phyloP scores from a whole-genome alignment of 2,113 vertebrate species.

The Microtus pennsylvanicus region DNA sequence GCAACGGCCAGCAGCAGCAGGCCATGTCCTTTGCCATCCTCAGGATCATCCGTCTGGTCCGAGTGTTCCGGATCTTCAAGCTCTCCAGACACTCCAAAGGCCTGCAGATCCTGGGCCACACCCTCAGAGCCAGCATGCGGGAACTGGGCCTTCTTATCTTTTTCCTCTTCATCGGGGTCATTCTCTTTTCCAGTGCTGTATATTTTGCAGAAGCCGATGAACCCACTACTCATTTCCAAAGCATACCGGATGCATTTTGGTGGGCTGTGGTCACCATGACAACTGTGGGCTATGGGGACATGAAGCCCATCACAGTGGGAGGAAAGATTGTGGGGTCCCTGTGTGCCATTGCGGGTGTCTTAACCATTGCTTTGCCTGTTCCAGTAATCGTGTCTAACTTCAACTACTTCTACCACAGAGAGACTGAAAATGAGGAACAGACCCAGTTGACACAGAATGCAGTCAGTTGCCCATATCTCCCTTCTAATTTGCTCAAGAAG shows the following conservation, averaged over 20 bases:
- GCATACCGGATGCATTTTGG: slow-evolving; percentile 99
- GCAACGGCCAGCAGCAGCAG: slow-evolving; percentile 93
- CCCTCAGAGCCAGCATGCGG: slow-evolving; percentile 97
- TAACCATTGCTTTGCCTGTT: slow-evolving; percentile 99
- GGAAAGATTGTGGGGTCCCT: slow-evolving; percentile 99
- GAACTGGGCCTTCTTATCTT: slow-evolving; percentile 98
- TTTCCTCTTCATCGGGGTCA: slow-evolving; percentile 98
- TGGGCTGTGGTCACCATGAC: slow-evolving; percentile 99
- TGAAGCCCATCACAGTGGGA: slow-evolving; percentile 99
- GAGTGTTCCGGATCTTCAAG: slow-evolving; percentile 99
- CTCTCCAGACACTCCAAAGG: slow-evolving; percentile 99
- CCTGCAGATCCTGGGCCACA: slow-evolving; percentile 98
- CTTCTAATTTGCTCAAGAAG: slow-evolving; percentile 93
- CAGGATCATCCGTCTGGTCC: slow-evolving; percentile 97
- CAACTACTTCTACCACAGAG: slow-evolving; percentile 99
- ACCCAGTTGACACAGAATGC: slow-evolving; percentile 91
- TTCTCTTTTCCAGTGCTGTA: slow-evolving; percentile 99
- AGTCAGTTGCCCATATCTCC: slow-evolving; percentile 95
- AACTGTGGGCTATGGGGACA: slow-evolving; percentile 99
- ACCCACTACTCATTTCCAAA: slow-evolving; percentile 96
- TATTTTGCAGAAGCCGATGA: slow-evolving; percentile 99
- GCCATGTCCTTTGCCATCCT: slow-evolving; percentile 99
- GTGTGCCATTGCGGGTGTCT: slow-evolving; percentile 98
- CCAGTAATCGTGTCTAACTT: slow-evolving; percentile 99
- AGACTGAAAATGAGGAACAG: slow-evolving; percentile 97